These are phyloP conservation scores for Thomomys bottae DNA, from an alignment of 2,113 vertebrate genomes.

Conservation along the genomic window DNA sequence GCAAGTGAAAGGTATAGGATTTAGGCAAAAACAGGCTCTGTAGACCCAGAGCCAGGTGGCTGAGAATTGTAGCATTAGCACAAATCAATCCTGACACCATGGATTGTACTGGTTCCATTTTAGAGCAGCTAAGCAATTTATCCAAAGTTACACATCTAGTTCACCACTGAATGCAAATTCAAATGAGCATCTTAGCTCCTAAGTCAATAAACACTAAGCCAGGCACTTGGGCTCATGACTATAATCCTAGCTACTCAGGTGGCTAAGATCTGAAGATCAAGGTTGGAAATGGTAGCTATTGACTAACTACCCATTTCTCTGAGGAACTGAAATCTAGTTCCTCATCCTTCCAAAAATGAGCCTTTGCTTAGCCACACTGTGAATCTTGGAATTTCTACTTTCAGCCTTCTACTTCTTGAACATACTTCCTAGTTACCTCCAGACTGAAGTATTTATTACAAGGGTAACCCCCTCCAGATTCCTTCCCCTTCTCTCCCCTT, in stretches of 20 bases:
- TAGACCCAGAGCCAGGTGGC: neutral
- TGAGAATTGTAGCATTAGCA: neutral
- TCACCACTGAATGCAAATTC: conserved; percentile 25
- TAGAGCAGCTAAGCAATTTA: neutral
- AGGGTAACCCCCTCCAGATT: neutral
- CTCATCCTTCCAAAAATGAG: neutral
- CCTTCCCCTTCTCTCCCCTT: neutral
- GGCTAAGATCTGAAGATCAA: too few relatives aligned
- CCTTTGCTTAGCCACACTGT: neutral
- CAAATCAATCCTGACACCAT: neutral
- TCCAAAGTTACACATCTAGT: neutral
- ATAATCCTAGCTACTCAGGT: too few relatives aligned
- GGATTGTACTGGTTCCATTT: neutral
- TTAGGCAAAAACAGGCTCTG: neutral
- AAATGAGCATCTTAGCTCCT: neutral
- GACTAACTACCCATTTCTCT: neutral
- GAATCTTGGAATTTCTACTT: neutral
- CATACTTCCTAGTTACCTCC: neutral
- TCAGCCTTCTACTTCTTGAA: neutral
- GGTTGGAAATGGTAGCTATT: too few relatives aligned
- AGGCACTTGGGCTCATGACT: too few relatives aligned
- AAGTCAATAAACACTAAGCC: neutral
- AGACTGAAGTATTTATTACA: neutral
- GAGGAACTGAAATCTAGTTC: neutral
- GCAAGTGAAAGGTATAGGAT: too few relatives aligned